Percentiles rank a stretch among this genome's conserved stretches.
Evolutionary conservation across 2,113 vertebrate genomes (phyloP).

Genomic region (Laticauda laticaudata): DNA sequence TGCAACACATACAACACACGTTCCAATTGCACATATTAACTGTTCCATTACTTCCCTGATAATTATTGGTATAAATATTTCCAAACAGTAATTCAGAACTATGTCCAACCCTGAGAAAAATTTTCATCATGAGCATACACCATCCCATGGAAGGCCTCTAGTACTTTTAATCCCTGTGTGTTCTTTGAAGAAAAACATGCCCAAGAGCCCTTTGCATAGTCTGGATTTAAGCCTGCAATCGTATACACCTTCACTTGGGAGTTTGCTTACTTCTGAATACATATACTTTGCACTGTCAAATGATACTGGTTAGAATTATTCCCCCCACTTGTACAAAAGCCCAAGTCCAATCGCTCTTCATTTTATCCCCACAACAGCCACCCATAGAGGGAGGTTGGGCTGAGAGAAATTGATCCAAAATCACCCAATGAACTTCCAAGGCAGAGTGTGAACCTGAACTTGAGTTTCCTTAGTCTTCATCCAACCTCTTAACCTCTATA

Average conservation of each 20-base stretch:
- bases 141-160: neutral
- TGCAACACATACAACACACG: neutral
- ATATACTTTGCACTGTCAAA: neutral
- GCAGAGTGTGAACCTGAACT: neutral
- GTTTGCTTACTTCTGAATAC: neutral
- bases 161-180: neutral
- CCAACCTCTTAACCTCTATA: neutral
- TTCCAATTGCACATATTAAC: constrained; percentile 29
- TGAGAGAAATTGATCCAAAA: neutral
- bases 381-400: neutral
- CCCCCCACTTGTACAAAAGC: neutral
- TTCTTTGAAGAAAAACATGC: neutral
- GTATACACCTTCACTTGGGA: neutral
- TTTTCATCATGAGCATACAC: neutral
- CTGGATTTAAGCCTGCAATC: neutral
- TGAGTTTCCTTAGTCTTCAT: neutral
- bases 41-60: constrained; percentile 8
- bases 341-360: neutral
- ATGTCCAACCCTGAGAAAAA: constrained; percentile 33
- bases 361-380: neutral
- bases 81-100: constrained; percentile 16
- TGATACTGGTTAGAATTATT: neutral
- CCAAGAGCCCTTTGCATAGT: neutral
- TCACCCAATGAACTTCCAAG: neutral
- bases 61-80: constrained; percentile 11